Percentiles rank a stretch among this genome's conserved stretches.
Evolutionary conservation across 53 echinoderm and acorn worm species (phyloP).

Genomic region (Apostichopus leukothele): DNA sequence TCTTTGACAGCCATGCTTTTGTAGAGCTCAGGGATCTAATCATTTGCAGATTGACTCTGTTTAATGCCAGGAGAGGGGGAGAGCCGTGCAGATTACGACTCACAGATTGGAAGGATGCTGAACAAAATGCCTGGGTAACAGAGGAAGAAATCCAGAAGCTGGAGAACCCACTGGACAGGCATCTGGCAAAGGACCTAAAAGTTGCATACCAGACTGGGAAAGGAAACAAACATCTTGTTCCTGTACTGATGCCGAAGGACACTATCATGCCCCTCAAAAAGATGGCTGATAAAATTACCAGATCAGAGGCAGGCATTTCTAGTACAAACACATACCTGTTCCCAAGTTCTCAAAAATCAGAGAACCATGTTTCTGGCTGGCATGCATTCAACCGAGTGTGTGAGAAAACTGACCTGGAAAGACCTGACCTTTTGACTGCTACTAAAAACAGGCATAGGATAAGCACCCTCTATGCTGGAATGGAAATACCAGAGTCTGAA

Average conservation of each 20-base stretch:
- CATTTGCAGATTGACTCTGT: constrained; percentile 58
- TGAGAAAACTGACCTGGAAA: constrained; percentile 25
- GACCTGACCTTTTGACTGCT: constrained; percentile 47
- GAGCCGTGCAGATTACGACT: constrained; percentile 50
- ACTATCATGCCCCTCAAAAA: constrained; percentile 54
- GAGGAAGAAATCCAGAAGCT: constrained; percentile 17
- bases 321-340: constrained; percentile 50
- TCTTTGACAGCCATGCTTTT: constrained; percentile 50
- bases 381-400: constrained; percentile 57
- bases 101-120: constrained; percentile 46
- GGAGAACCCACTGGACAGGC: constrained; percentile 45
- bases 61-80: constrained; percentile 67
- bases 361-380: constrained; percentile 66
- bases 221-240: constrained; percentile 60
- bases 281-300: constrained; percentile 37
- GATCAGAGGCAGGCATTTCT: constrained; percentile 23
- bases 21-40: constrained; percentile 49
- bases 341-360: background rate
- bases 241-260: constrained; percentile 62
- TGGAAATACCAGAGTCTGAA: constrained; percentile 57
- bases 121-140: constrained; percentile 32
- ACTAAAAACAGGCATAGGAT: constrained; percentile 66
- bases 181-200: constrained; percentile 50
- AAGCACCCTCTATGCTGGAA: constrained; percentile 56
- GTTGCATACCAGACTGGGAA: constrained; percentile 68